phyloP scores from a whole-genome alignment of 2,888 invertebrate species.

The Sepioteuthis lessoniana region DNA sequence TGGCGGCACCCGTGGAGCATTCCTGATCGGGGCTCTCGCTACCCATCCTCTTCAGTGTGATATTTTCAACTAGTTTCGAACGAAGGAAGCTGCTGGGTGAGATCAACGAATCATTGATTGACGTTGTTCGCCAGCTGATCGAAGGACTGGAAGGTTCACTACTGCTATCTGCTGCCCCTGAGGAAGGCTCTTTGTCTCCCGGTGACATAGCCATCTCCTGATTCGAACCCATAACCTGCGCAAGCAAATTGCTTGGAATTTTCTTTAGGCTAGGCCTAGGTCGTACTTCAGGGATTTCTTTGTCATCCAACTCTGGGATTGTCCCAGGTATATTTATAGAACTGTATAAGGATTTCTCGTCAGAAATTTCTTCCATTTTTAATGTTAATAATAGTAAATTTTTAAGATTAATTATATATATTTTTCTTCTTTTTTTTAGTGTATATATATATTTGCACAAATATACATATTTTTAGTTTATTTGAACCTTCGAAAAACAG shows the following conservation, averaged over 20 bases:
- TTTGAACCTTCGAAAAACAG: not conserved
- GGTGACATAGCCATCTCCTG: slow-evolving; percentile 34
- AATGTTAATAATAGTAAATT: not conserved
- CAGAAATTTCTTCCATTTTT: slow-evolving; percentile 38
- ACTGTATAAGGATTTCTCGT: not conserved
- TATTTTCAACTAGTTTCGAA: slow-evolving; percentile 38
- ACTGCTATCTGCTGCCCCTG: not conserved
- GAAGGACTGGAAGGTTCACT: slow-evolving; percentile 41
- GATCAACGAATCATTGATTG: slow-evolving; percentile 17
- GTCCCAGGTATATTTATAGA: slow-evolving; percentile 39
- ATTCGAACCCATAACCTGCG: not conserved
- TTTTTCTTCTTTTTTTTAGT: not conserved
- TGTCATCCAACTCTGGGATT: slow-evolving; percentile 42
- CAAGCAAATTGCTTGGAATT: not conserved
- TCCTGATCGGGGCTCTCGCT: not conserved
- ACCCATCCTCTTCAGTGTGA: slow-evolving; percentile 38
- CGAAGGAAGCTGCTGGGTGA: slow-evolving; percentile 24
- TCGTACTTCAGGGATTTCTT: slow-evolving; percentile 34
- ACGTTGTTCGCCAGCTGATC: not conserved
- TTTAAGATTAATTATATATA: not conserved
- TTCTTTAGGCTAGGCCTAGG: not conserved
- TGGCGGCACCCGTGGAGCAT: not conserved
- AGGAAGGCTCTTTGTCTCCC: not conserved
- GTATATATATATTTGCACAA: not conserved
- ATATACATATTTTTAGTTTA: not conserved